Evolutionary conservation across 2,797 vertebrate species (phyloP), one percentile per base, ranked within the genome.

Genomic region (Sebastes matsubarae): DNA sequence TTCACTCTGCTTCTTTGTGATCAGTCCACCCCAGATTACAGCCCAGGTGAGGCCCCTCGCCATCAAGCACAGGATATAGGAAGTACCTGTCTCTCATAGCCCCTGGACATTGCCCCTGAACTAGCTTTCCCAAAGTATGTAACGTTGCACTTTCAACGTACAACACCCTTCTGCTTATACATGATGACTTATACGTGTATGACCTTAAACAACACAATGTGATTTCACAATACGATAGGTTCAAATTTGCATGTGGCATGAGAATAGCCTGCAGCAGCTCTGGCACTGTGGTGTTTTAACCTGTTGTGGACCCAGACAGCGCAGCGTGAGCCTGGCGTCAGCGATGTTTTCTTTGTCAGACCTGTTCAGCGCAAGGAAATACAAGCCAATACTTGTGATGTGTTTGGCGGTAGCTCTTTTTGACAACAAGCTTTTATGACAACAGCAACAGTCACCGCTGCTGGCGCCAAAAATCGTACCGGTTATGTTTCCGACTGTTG

Each of bases 1-100:
- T 96, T 93, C 95, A 94, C 95, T 96, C 95, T 91, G 94, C 94
- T 90, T 95, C 96, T 96, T 96, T 98, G 97, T 98, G 96, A 98
- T 99, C 97, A 97, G 96, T 95, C 84, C 87, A 84, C 16, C 76
- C 84, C 87, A 93, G 93, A 95, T 95, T 95, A 95, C 90, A 95
- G 92, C 91, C 84, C 94, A 97, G 96, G 96, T 97, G 96, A 97
- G 96, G 95, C 95, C 92, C 94, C 64, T 83, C 75, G 25, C 87
- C 89, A 88, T 96, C 92, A 87, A 96, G 80, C 85, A 96, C 93
- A 94, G 93, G 93, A 94, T 92, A 90, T 75, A 94, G 94, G 93
- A 95, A 95, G 91, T 91, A 61, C 60, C 78, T 91, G 87, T 91
- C 92, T 89, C 25, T 70, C 64, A 10, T 91, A 84, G 89, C 92